Conservation (phyloP, 2,113 vertebrate genomes). For the Merops nubicus region DNA sequence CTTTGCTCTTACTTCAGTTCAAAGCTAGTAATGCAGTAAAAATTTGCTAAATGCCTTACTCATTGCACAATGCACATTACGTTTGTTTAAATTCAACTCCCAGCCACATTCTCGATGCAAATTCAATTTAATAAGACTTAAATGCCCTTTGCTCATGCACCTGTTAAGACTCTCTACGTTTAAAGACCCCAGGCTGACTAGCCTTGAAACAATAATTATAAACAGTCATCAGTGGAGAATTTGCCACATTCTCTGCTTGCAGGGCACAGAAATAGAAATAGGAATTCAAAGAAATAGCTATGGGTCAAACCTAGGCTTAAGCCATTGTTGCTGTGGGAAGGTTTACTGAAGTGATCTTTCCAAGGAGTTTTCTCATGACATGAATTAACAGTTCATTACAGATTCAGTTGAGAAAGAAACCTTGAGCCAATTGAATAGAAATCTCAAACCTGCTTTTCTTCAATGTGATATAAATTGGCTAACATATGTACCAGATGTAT, state of each 20-base stretch:
- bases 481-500: background rate
- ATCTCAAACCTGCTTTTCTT: background rate
- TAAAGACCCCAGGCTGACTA: background rate
- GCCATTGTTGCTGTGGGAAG: background rate
- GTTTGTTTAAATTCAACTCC: background rate
- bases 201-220: background rate
- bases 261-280: background rate
- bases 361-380: background rate
- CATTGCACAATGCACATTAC: background rate
- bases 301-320: background rate
- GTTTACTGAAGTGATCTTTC: background rate
- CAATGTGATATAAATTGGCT: background rate
- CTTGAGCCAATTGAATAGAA: background rate
- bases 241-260: background rate
- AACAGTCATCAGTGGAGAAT: background rate
- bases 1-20: background rate
- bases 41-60: background rate
- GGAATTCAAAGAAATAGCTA: background rate
- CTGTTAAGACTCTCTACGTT: background rate
- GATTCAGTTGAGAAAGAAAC: background rate
- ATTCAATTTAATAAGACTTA: background rate
- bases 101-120: background rate
- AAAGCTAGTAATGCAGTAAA: background rate
- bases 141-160: background rate
- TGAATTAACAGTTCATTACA: background rate